Evolutionary conservation across 2,888 invertebrate species (phyloP).

Genomic region (Ditylenchus weischeri): DNA sequence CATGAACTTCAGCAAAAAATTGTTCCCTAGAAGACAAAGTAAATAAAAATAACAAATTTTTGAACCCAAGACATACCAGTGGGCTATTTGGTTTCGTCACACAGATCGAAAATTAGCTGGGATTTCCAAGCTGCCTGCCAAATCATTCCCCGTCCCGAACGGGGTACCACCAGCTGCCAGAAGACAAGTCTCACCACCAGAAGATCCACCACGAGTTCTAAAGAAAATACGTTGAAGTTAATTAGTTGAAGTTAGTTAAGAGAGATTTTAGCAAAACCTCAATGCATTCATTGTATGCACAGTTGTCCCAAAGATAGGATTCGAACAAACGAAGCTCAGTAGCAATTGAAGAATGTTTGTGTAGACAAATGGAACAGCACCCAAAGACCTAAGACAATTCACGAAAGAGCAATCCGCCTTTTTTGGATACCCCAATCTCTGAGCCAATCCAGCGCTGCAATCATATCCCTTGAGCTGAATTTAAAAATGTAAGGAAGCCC

Average conservation of each 20-base stretch:
- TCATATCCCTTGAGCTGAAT: slow-evolving; percentile 58
- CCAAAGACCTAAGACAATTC: slow-evolving; percentile 51
- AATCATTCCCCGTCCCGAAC: slow-evolving; percentile 62
- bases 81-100: slow-evolving; percentile 39
- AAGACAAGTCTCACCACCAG: slow-evolving; percentile 62
- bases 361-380: slow-evolving; percentile 64
- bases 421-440: slow-evolving; percentile 56
- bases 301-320: slow-evolving; percentile 61
- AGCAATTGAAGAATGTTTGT: slow-evolving; percentile 62
- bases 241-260: background rate
- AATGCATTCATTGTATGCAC: slow-evolving; percentile 60
- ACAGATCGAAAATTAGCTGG: slow-evolving; percentile 60
- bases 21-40: slow-evolving; percentile 36
- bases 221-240: no score
- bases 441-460: slow-evolving; percentile 57
- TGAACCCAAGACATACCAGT: slow-evolving; percentile 33
- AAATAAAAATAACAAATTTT: background rate
- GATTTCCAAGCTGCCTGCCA: slow-evolving; percentile 61
- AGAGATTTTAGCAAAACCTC: slow-evolving; percentile 28
- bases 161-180: slow-evolving; percentile 61
- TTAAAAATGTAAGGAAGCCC: background rate
- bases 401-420: slow-evolving; percentile 46
- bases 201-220: slow-evolving; percentile 62
- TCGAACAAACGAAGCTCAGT: slow-evolving; percentile 57
- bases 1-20: slow-evolving; percentile 40